phyloP scores from a whole-genome alignment of 2,113 vertebrate species.

The Octodon degus region DNA sequence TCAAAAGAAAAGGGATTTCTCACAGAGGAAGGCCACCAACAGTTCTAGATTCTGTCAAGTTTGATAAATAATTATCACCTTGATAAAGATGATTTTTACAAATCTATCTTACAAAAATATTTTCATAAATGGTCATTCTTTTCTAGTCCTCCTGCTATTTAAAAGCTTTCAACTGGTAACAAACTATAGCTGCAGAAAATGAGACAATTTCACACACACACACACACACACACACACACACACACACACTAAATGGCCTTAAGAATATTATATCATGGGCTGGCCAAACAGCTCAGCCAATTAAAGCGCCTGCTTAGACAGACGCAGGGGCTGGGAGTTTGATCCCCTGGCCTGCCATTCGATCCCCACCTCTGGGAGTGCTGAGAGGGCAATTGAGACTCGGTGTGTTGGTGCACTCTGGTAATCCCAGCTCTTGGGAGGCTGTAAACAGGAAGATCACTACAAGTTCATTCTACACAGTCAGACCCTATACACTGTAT shows the following conservation, averaged over 20 bases:
- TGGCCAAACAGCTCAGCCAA: too few relatives aligned
- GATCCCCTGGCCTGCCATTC: too few relatives aligned
- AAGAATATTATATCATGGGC: neutral
- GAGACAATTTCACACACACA: conserved; percentile 25
- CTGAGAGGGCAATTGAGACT: too few relatives aligned
- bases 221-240: neutral
- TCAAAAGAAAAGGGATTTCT: conserved; percentile 58
- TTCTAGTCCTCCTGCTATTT: conserved; percentile 42
- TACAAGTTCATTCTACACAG: too few relatives aligned
- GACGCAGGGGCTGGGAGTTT: too few relatives aligned
- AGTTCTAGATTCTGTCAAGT: conserved; percentile 32
- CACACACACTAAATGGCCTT: neutral
- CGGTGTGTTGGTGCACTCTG: too few relatives aligned
- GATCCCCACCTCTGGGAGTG: too few relatives aligned
- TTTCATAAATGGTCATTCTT: conserved; percentile 22
- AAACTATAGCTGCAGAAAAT: conserved; percentile 44
- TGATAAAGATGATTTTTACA: conserved; percentile 60
- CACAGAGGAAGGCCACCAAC: conserved; percentile 46
- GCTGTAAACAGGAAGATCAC: too few relatives aligned
- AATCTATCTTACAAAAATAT: conserved; percentile 43
- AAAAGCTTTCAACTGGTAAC: neutral
- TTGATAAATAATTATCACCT: conserved; percentile 69
- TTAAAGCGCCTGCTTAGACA: too few relatives aligned
- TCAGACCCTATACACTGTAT: too few relatives aligned
- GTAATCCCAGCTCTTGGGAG: too few relatives aligned